Base-by-base conservation (phyloP, 92 coral and sea anemone species). In the Epizoanthus fatuus region DNA sequence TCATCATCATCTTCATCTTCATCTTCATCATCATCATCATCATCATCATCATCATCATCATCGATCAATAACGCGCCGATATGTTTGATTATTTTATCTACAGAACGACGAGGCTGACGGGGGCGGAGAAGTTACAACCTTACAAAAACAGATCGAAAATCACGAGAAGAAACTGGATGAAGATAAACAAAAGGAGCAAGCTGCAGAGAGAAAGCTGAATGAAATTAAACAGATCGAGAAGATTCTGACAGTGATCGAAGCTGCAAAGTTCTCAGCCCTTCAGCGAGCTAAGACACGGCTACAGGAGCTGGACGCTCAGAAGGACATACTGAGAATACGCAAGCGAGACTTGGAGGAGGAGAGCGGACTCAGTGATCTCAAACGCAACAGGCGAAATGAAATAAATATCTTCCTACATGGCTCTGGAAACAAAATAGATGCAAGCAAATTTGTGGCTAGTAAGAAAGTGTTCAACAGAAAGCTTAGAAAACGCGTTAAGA, bases 211-310 rank as follows among this genome's bases (percentile, higher is more conserved):
- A 67, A 96, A 96, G 52, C 75, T 97, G 14, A 96, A 90, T 38
- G 89, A 89, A 22, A 90, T 97, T 3, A 91, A 91, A 77, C 91
- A 94, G 73, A 93, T 97, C 10, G 99, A 95, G 84, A 95, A 90
- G 64, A 90, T 97, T 12, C 84, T 97, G 81, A 95, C 99, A 10
- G 87, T 97, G 14, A 92, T 97, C 55, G 99, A 97, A 63, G 96
- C 96, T 0, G 99, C 99, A 8, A 97, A 95, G 79, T 97, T 75
- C 10, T 96, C 98, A 32, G 99, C 99, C 0, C 84, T 95, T 69
- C 91, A 91, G 20, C 59, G 99, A 47, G 98, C 99, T 2, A 91
- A 90, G 69, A 86, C 85, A 2, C 93, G 88, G 14, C 69, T 97
- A 1, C 83, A 85, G 59, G 84, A 87, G 47, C 83, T 94, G 8